Percentiles rank a stretch among this genome's conserved stretches.
These are phyloP conservation scores for Archaeoteleia sp. DNA, from an alignment of 2,888 invertebrate genomes.

Conservation along the genomic window DNA sequence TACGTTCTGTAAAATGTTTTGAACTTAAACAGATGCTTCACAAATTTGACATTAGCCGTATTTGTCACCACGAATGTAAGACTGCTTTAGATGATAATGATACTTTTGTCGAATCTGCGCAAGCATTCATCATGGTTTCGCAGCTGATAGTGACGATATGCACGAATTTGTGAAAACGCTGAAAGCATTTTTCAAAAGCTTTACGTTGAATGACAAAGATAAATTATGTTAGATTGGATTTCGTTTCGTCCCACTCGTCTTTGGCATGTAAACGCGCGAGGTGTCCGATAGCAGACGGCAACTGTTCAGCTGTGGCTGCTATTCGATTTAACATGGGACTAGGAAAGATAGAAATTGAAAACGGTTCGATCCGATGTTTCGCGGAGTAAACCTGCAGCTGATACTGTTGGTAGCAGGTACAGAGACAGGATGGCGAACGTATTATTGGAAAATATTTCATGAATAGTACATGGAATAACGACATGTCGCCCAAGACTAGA, in stretches of 20 bases:
- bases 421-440: slow-evolving; percentile 28
- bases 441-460: slow-evolving; percentile 46
- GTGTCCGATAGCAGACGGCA: slow-evolving; percentile 44
- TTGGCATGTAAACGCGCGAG: slow-evolving; percentile 37
- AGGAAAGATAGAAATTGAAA: slow-evolving; percentile 44
- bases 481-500: slow-evolving; percentile 4
- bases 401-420: slow-evolving; percentile 25
- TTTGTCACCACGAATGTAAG: slow-evolving; percentile 3
- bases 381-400: slow-evolving; percentile 39
- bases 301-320: slow-evolving; percentile 42
- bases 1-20: no score
- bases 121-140: slow-evolving; percentile 22
- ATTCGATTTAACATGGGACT: slow-evolving; percentile 42
- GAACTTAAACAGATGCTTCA: no score
- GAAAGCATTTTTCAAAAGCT: slow-evolving; percentile 27
- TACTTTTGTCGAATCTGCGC: slow-evolving; percentile 2
- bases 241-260: slow-evolving; percentile 42
- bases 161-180: slow-evolving; percentile 26
- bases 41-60: no score
- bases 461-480: slow-evolving; percentile 28
- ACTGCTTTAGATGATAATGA: slow-evolving; percentile 18
- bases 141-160: slow-evolving; percentile 17
- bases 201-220: slow-evolving; percentile 26
- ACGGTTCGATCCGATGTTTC: slow-evolving; percentile 37
- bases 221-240: slow-evolving; percentile 41